Percentiles rank a stretch among this genome's conserved stretches.
phyloP scores from a whole-genome alignment of 2,113 vertebrate genomes.

The Rhinopomastus cyanomelas region DNA sequence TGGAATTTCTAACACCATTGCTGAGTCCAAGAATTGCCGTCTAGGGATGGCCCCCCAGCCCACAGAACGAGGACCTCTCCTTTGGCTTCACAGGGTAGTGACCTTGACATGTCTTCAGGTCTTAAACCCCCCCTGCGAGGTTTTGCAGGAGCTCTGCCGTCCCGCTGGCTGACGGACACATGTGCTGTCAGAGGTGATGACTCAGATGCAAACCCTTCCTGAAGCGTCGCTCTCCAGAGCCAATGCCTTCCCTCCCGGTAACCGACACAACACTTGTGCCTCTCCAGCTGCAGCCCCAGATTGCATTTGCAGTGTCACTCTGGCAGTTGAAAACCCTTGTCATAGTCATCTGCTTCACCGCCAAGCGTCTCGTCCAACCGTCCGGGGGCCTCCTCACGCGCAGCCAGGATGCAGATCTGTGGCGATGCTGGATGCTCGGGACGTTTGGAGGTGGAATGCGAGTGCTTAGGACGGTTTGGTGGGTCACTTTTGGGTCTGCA shows the following conservation, averaged over 20 bases:
- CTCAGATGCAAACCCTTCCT: slow-evolving; percentile 48
- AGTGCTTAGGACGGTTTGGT: slow-evolving; percentile 41
- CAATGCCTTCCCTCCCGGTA: slow-evolving; percentile 30
- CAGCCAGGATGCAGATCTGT: background rate
- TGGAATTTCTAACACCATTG: background rate
- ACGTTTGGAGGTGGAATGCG: slow-evolving; percentile 22
- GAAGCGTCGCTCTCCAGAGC: slow-evolving; percentile 14
- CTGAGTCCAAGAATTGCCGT: background rate
- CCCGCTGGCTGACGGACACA: background rate
- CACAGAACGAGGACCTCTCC: background rate
- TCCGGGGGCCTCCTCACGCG: background rate
- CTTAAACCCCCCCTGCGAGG: background rate
- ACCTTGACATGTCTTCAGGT: background rate
- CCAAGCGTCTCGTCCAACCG: background rate
- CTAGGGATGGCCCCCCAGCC: background rate
- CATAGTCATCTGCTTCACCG: slow-evolving; percentile 17
- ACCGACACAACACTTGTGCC: slow-evolving; percentile 10
- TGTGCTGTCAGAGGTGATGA: slow-evolving; percentile 25
- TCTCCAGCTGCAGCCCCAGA: slow-evolving; percentile 3
- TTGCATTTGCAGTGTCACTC: slow-evolving; percentile 39
- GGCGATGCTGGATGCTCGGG: background rate
- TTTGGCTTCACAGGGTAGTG: background rate
- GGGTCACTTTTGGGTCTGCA: slow-evolving; percentile 48
- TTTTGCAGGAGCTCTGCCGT: background rate
- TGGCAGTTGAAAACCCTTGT: background rate